Base-by-base conservation (phyloP, 1,140 invertebrate species). In the Paraescarpia echinospica region DNA sequence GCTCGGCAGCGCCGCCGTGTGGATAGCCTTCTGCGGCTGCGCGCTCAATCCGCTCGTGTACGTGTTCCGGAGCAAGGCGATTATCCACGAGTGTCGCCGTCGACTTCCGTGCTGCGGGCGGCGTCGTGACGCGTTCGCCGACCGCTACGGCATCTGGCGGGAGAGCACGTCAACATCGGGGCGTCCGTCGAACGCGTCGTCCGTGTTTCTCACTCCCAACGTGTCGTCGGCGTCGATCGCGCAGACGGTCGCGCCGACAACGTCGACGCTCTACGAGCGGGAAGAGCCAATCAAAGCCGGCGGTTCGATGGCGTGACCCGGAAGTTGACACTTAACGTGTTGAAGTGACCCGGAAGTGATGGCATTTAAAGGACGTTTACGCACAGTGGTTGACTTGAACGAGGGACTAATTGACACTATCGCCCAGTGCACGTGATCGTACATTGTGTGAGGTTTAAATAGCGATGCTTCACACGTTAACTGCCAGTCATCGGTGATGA, bases 31-130 rank as follows among this genome's bases (percentile, higher is more conserved):
- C 93, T 94, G 95, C 77, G 95, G 95, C 93, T 96, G 95, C 92
- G 95, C 96, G 1, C 93, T 96, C 91, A 97, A 97, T 94, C 97
- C 97, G 1, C 95, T 97, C 92, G 96, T 97, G 33, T 97, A 97
- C 94, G 97, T 97, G 34, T 97, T 97, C 94, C 95, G 96, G 22
- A 97, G 96, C 93, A 96, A 96, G 92, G 59, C 77, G n/a, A 34
- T 92, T 59, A 77, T 34, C 22, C 48, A 89, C 59, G 91, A 92
- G n/a, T 48, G 59, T 77, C 59, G 59, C 8, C 35, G 34, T 31
- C 34, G 34, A 4, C 90, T 34, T 9, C 35, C 90, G 4, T 90
- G 90, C 90, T n/a, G 90, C 90, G 90, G n/a, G 8, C 90, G 90
- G 14, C 34, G 90, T 90, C 14, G 90, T 31, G 35, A 90, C 34